These are phyloP conservation scores for Semaprochilodus insignis DNA, from an alignment of 2,797 vertebrate genomes.

Conservation along the genomic window DNA sequence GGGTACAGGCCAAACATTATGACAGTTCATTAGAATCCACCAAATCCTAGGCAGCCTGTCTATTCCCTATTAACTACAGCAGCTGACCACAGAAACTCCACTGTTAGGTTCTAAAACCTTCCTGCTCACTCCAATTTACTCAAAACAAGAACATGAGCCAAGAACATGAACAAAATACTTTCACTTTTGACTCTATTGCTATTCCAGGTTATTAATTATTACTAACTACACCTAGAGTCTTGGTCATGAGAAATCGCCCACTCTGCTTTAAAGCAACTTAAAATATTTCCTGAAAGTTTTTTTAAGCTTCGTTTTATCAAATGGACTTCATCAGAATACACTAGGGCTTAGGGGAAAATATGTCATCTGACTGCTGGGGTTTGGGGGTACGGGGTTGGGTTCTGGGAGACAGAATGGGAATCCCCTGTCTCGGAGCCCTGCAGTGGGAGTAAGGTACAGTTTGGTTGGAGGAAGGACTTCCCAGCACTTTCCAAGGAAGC, in stretches of 20 bases:
- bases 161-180: background rate
- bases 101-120: too few relatives aligned
- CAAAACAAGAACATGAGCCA: background rate
- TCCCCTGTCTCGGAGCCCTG: slow-evolving; percentile 36
- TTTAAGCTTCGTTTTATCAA: too few relatives aligned
- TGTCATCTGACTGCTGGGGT: background rate
- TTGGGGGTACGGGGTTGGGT: background rate
- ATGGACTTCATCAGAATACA: background rate
- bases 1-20: background rate
- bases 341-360: background rate
- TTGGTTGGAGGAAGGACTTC: slow-evolving; percentile 45
- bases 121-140: background rate
- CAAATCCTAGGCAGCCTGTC: background rate
- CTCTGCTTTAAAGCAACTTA: background rate
- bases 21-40: background rate
- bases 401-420: slow-evolving; percentile 21
- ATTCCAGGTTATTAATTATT: background rate
- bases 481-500: slow-evolving; percentile 46
- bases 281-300: too few relatives aligned
- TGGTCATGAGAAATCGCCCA: background rate
- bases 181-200: slow-evolving; percentile 10
- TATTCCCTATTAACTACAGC: background rate
- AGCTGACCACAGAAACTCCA: background rate
- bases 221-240: background rate
- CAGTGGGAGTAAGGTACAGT: slow-evolving; percentile 1